These are phyloP conservation scores for Papilio protenor DNA, from an alignment of 2,888 invertebrate species.

Conservation along the genomic window DNA sequence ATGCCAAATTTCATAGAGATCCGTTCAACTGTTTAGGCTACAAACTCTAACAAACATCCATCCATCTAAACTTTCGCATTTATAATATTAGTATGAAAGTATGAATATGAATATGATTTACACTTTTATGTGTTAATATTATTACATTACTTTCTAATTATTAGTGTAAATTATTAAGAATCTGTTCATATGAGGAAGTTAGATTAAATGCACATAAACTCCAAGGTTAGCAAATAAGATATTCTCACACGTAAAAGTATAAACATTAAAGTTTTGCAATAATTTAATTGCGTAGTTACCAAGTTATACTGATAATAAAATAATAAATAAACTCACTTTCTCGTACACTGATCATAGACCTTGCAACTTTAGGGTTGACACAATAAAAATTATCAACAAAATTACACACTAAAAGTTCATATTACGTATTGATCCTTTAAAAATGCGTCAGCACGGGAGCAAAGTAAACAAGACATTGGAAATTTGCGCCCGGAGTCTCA, in stretches of 20 bases:
- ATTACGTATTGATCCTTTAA: not conserved
- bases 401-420: slow-evolving; percentile 13
- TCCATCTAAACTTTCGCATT: too few species aligned
- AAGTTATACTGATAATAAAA: too few species aligned
- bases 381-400: not conserved
- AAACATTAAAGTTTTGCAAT: not conserved
- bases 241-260: not conserved
- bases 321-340: slow-evolving; percentile 25
- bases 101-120: too few species aligned
- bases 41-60: too few species aligned
- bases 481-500: not conserved
- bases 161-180: not conserved
- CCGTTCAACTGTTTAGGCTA: too few species aligned
- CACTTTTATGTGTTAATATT: too few species aligned
- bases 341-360: slow-evolving; percentile 12
- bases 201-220: not conserved
- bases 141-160: not conserved
- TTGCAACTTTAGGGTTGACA: slow-evolving; percentile 6
- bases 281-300: too few species aligned
- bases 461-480: slow-evolving; percentile 24
- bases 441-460: slow-evolving; percentile 5
- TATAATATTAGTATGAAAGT: too few species aligned
- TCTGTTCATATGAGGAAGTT: not conserved
- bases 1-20: too few species aligned
- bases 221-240: not conserved